Percentiles rank a stretch among this genome's conserved stretches.
phyloP scores from a whole-genome alignment of 2,113 vertebrate genomes.

The Thalassoma bifasciatum region DNA sequence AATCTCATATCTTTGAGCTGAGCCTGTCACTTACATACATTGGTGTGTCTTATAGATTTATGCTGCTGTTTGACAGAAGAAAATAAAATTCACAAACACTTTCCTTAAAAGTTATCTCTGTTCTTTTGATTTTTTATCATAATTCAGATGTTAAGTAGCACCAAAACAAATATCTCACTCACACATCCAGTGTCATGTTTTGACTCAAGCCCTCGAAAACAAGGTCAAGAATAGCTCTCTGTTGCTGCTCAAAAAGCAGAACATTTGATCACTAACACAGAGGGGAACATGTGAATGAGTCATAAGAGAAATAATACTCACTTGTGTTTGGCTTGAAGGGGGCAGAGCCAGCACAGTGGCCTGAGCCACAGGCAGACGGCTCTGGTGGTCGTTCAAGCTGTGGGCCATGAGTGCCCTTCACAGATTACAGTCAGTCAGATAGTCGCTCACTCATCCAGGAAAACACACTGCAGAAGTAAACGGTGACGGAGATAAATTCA shows the following conservation, averaged over 20 bases:
- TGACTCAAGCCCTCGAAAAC: background rate
- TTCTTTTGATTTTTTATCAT: too few relatives aligned
- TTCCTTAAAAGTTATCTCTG: background rate
- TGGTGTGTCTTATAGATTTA: background rate
- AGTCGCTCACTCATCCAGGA: constrained; percentile 24
- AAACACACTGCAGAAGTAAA: constrained; percentile 5
- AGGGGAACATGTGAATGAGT: background rate
- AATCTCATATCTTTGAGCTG: background rate
- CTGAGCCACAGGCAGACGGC: constrained; percentile 78
- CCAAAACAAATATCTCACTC: too few relatives aligned
- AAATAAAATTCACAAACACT: background rate
- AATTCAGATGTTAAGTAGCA: too few relatives aligned
- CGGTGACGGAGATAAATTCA: too few relatives aligned
- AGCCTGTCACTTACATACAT: background rate
- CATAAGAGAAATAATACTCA: constrained; percentile 23
- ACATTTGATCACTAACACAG: too few relatives aligned
- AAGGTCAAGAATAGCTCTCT: background rate
- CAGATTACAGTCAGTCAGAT: background rate
- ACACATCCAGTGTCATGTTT: too few relatives aligned
- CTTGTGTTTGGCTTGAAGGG: constrained; percentile 73
- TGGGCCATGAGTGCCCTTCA: constrained; percentile 87
- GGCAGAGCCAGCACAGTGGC: constrained; percentile 83
- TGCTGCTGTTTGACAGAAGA: background rate
- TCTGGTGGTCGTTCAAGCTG: constrained; percentile 84
- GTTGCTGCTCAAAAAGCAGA: background rate